These are phyloP conservation scores for Tipula unca DNA, from an alignment of 2,888 invertebrate genomes.

Conservation along the genomic window DNA sequence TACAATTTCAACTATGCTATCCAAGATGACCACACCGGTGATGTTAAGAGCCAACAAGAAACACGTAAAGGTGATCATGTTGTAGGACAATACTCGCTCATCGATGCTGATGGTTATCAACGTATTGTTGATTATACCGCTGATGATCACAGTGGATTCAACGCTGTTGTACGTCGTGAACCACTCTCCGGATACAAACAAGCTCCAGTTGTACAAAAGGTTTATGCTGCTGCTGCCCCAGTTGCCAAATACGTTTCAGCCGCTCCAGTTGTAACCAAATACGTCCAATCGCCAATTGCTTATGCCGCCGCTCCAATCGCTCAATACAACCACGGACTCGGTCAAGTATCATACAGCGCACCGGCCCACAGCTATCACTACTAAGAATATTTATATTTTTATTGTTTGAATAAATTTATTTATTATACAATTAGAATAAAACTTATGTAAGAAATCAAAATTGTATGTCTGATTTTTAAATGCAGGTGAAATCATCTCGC, in stretches of 20 bases:
- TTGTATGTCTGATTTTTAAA: too few relatives aligned
- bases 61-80: constrained; percentile 45
- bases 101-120: constrained; percentile 46
- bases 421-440: neutral
- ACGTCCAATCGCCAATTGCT: constrained; percentile 25
- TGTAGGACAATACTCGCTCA: constrained; percentile 45
- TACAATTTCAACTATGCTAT: constrained; percentile 45
- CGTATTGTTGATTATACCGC: constrained; percentile 47
- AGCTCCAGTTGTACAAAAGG: constrained; percentile 30
- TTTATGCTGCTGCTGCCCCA: constrained; percentile 27
- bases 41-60: constrained; percentile 47
- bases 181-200: constrained; percentile 32
- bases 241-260: constrained; percentile 24
- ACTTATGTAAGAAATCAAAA: neutral
- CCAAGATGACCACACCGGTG: constrained; percentile 45
- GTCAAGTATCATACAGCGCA: neutral
- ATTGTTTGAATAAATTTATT: neutral
- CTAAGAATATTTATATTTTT: neutral
- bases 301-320: neutral
- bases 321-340: neutral
- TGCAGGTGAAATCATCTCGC: too few relatives aligned
- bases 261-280: constrained; percentile 19
- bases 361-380: neutral
- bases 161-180: constrained; percentile 46
- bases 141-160: constrained; percentile 46